phyloP scores from a whole-genome alignment of 2,888 invertebrate genomes.

The Tricholauxania praeusta region DNA sequence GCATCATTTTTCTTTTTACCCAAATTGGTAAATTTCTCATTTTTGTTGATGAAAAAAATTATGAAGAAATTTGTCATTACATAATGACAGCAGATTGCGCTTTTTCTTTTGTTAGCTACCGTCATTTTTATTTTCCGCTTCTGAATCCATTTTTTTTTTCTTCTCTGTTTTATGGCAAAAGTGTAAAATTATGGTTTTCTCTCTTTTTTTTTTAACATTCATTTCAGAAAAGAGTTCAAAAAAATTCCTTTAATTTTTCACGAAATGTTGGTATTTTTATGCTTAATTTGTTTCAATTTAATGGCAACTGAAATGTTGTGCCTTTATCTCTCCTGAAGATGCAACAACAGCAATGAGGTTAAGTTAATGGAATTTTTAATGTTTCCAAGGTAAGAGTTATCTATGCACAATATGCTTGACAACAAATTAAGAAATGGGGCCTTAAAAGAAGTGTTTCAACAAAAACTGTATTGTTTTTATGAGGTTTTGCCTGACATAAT shows the following conservation, averaged over 20 bases:
- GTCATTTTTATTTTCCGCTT: neutral
- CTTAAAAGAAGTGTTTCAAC: too few relatives aligned
- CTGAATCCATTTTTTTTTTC: neutral
- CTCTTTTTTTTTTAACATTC: neutral
- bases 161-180: neutral
- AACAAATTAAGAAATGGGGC: neutral
- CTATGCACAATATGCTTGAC: neutral
- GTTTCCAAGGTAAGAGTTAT: neutral
- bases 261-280: neutral
- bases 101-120: neutral
- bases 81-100: conserved; percentile 39
- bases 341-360: neutral
- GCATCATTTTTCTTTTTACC: conserved; percentile 45
- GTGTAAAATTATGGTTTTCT: neutral
- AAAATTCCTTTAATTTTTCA: conserved; percentile 16
- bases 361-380: conserved; percentile 15
- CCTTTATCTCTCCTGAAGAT: neutral
- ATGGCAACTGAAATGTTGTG: conserved; percentile 1
- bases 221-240: conserved; percentile 6
- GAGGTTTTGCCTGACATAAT: too few relatives aligned
- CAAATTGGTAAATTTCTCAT: conserved; percentile 44
- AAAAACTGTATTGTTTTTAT: too few relatives aligned
- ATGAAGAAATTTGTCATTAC: conserved; percentile 41
- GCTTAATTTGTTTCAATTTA: conserved; percentile 14
- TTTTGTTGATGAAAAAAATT: conserved; percentile 24